Evolutionary conservation across 2,888 invertebrate genomes (phyloP).

Genomic region (Tuberolachnus salignus): DNA sequence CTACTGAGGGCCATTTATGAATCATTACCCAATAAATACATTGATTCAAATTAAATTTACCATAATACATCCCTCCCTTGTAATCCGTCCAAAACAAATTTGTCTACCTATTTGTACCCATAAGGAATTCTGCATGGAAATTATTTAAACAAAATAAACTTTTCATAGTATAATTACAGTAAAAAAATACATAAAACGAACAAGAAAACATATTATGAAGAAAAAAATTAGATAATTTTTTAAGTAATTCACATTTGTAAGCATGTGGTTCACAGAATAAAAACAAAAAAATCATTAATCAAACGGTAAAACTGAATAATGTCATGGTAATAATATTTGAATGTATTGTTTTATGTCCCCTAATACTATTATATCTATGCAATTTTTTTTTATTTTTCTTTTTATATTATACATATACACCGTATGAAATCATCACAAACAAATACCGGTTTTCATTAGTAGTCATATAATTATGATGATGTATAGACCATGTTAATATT

Average conservation of each 20-base stretch:
- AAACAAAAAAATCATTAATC: not conserved
- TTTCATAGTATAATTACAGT: not conserved
- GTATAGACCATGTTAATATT: not conserved
- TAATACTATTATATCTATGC: not conserved
- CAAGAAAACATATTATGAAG: not conserved
- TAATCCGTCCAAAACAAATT: no score
- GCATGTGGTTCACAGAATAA: not conserved
- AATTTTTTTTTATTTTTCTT: not conserved
- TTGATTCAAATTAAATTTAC: no score
- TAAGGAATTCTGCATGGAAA: no score
- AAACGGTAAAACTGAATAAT: not conserved
- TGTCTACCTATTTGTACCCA: no score
- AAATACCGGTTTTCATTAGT: not conserved
- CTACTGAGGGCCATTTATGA: no score
- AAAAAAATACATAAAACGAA: not conserved
- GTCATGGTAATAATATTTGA: not conserved
- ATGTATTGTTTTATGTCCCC: not conserved
- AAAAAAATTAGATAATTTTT: not conserved
- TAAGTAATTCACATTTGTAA: not conserved
- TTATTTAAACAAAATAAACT: no score
- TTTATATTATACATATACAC: not conserved
- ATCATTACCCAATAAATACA: no score
- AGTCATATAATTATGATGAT: not conserved
- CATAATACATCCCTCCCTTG: no score
- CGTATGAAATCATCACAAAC: not conserved